Evolutionary conservation across 2,888 invertebrate species (phyloP).

Genomic region (Drosophila mulleri): DNA sequence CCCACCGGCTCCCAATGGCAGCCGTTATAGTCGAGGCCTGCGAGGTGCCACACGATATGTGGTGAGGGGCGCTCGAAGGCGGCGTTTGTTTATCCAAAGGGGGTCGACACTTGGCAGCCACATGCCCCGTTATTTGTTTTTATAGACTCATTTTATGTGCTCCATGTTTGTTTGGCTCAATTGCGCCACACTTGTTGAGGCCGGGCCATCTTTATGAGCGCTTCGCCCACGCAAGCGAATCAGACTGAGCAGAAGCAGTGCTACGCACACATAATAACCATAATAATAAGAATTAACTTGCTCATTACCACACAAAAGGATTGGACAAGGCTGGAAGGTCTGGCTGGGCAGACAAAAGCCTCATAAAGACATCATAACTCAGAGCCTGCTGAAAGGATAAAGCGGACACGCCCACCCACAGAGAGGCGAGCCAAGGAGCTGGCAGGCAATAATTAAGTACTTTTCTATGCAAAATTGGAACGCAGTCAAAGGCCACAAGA

Average conservation of each 20-base stretch:
- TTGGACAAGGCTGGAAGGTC: conserved; percentile 40
- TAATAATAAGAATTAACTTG: conserved; percentile 77
- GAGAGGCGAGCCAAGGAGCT: neutral
- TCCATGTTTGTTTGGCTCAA: conserved; percentile 63
- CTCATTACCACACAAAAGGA: conserved; percentile 74
- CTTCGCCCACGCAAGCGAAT: conserved; percentile 27
- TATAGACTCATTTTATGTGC: conserved; percentile 79
- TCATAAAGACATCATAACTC: conserved; percentile 82
- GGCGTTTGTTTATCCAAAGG: conserved; percentile 82
- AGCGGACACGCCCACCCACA: conserved; percentile 36
- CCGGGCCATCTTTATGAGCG: conserved; percentile 48
- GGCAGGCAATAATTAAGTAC: conserved; percentile 77
- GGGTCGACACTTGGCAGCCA: conserved; percentile 75
- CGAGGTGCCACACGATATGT: conserved; percentile 68
- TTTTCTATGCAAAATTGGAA: conserved; percentile 80
- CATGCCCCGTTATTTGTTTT: conserved; percentile 74
- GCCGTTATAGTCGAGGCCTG: conserved; percentile 18
- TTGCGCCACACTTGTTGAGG: conserved; percentile 73
- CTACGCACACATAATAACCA: conserved; percentile 68
- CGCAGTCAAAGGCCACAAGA: conserved; percentile 40
- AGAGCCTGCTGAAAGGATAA: conserved; percentile 73
- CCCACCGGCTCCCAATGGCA: conserved; percentile 38
- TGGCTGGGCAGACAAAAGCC: conserved; percentile 57
- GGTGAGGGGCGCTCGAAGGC: conserved; percentile 38
- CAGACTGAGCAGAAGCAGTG: conserved; percentile 12